These are phyloP conservation scores for Drosophila ogumai DNA, from an alignment of 1,140 invertebrate species.

Conservation along the genomic window DNA sequence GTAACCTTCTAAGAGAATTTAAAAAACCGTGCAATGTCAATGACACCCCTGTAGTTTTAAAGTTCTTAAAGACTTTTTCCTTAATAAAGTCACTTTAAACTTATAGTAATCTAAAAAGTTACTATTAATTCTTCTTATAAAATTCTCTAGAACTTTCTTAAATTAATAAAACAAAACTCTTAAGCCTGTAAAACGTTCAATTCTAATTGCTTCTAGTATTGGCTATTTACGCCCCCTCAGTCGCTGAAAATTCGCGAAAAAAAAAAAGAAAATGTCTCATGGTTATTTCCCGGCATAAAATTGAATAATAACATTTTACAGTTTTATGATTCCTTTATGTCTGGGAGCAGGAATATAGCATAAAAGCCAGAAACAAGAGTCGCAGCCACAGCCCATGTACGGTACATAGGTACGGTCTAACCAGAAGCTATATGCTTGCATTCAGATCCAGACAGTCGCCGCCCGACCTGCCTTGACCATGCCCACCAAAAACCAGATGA, in stretches of 20 bases:
- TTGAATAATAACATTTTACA: constrained; percentile 80
- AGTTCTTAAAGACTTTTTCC: too few species aligned
- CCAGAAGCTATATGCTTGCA: constrained; percentile 24
- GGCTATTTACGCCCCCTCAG: neutral
- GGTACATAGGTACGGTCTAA: constrained; percentile 30
- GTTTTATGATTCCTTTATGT: constrained; percentile 78
- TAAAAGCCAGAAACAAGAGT: constrained; percentile 16
- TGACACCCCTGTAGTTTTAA: too few species aligned
- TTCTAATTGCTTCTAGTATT: constrained; percentile 17
- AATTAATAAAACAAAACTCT: neutral
- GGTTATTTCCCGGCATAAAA: constrained; percentile 51
- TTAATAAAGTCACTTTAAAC: neutral
- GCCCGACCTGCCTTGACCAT: constrained; percentile 74
- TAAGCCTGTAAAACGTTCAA: neutral
- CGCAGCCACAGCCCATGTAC: constrained; percentile 65
- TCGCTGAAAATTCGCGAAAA: constrained; percentile 11
- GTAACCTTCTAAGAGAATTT: too few species aligned
- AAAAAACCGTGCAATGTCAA: neutral
- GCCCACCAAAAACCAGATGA: constrained; percentile 62
- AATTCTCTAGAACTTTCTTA: neutral
- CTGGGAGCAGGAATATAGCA: constrained; percentile 28
- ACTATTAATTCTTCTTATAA: neutral
- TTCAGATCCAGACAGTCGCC: constrained; percentile 51
- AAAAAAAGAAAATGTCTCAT: constrained; percentile 13
- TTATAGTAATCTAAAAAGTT: neutral